These are phyloP conservation scores for Melanotaenia parkinsoni DNA, from an alignment of 2,797 vertebrate genomes.

Conservation along the genomic window DNA sequence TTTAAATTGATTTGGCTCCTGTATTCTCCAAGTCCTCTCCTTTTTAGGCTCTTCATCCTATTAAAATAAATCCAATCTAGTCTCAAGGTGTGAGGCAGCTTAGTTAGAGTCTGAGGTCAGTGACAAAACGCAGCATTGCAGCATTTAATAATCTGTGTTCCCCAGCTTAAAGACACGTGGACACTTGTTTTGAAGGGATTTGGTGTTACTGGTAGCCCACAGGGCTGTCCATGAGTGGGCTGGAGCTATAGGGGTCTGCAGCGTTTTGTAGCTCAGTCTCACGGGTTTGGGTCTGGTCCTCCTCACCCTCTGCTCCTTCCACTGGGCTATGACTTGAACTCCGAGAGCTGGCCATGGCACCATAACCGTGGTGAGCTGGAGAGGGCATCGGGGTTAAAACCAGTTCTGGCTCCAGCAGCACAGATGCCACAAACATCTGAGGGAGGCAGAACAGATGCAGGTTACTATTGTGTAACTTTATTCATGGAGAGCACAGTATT, in stretches of 20 bases:
- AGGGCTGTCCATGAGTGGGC: constrained; percentile 85
- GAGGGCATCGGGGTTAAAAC: constrained; percentile 93
- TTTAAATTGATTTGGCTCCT: constrained; percentile 37
- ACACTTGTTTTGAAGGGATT: constrained; percentile 46
- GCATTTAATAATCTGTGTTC: constrained; percentile 66
- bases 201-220: constrained; percentile 85
- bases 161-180: constrained; percentile 56
- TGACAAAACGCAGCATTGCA: constrained; percentile 67
- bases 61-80: constrained; percentile 42
- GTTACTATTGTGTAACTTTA: constrained; percentile 23
- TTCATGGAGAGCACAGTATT: background rate
- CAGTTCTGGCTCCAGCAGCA: constrained; percentile 93
- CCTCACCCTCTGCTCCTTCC: constrained; percentile 76
- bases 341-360: constrained; percentile 89
- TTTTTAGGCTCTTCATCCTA: constrained; percentile 36
- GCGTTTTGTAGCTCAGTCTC: constrained; percentile 82
- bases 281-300: constrained; percentile 75
- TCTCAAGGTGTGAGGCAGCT: constrained; percentile 67
- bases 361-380: constrained; percentile 93
- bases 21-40: constrained; percentile 30
- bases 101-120: constrained; percentile 69
- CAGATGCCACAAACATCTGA: constrained; percentile 94
- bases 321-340: constrained; percentile 79
- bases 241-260: constrained; percentile 79
- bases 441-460: constrained; percentile 39